Conservation (phyloP, 2,888 invertebrate genomes). For the Brachyptera risi region DNA sequence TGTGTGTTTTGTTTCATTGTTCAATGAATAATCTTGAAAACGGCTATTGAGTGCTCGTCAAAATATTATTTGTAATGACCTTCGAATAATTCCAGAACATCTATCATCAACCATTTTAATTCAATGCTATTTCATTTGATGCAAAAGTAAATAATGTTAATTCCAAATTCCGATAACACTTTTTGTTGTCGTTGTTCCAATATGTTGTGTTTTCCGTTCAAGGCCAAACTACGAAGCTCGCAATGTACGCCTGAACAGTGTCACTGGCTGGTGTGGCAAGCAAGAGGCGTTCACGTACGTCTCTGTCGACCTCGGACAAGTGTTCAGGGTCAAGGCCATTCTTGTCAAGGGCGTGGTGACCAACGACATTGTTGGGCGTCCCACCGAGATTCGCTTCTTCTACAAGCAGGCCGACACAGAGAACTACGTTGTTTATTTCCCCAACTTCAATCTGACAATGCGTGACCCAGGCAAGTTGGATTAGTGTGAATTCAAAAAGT, state of each 20-base stretch:
- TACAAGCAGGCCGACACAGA: conserved; percentile 91
- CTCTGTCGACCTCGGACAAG: conserved; percentile 89
- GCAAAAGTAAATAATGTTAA: too few relatives aligned
- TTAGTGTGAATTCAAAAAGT: too few relatives aligned
- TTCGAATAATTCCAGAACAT: too few relatives aligned
- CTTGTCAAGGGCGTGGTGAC: conserved; percentile 92
- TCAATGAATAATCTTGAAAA: too few relatives aligned
- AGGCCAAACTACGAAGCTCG: conserved; percentile 83
- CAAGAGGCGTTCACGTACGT: conserved; percentile 95
- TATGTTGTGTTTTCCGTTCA: too few relatives aligned
- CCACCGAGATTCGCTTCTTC: conserved; percentile 94
- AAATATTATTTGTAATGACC: too few relatives aligned
- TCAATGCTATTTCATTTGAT: too few relatives aligned
- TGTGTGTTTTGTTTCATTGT: too few relatives aligned
- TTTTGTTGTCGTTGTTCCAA: too few relatives aligned
- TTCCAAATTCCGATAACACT: too few relatives aligned
- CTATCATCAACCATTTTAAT: too few relatives aligned
- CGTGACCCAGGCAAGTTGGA: conserved; percentile 92
- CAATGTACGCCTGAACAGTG: conserved; percentile 85
- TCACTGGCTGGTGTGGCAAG: conserved; percentile 96
- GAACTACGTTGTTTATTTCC: conserved; percentile 95
- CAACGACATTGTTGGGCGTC: conserved; percentile 90
- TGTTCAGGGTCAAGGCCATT: conserved; percentile 89
- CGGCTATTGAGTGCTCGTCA: too few relatives aligned
- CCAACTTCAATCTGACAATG: conserved; percentile 92